Evolutionary conservation across 2,113 vertebrate species (phyloP).

Genomic region (Entomyzon cyanotis): DNA sequence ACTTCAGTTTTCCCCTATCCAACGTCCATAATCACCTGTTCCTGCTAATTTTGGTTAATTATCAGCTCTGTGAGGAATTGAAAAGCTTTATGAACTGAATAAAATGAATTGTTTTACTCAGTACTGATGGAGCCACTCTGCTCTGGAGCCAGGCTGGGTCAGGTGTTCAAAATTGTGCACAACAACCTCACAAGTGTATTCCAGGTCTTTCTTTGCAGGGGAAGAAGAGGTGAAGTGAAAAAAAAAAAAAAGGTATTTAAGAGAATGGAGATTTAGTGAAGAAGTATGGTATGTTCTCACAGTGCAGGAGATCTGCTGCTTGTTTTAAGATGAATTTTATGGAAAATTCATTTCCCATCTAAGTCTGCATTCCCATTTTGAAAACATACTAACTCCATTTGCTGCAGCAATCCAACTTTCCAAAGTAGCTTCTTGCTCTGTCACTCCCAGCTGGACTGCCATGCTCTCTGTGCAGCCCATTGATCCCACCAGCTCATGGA

Average conservation of each 20-base stretch:
- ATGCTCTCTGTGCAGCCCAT: neutral
- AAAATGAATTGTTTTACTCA: neutral
- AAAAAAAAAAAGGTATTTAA: neutral
- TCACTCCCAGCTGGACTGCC: neutral
- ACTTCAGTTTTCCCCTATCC: neutral
- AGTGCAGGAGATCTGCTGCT: neutral
- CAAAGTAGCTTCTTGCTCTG: neutral
- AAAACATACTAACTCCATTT: neutral
- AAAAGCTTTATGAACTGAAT: neutral
- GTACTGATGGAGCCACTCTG: neutral
- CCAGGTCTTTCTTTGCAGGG: neutral
- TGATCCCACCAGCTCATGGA: conserved; percentile 7
- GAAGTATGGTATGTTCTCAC: neutral
- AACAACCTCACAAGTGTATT: neutral
- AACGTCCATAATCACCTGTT: neutral
- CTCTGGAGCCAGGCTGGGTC: neutral
- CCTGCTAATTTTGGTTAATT: neutral
- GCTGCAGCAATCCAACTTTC: neutral
- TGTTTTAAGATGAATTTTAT: neutral
- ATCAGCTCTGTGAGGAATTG: neutral
- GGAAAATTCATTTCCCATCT: neutral
- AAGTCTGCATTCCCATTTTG: neutral
- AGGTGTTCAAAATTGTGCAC: neutral
- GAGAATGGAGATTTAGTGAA: neutral
- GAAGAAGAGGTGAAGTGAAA: neutral